These are phyloP conservation scores for Helicolenus hilgendorfi DNA, from an alignment of 2,797 vertebrate species.

Conservation along the genomic window DNA sequence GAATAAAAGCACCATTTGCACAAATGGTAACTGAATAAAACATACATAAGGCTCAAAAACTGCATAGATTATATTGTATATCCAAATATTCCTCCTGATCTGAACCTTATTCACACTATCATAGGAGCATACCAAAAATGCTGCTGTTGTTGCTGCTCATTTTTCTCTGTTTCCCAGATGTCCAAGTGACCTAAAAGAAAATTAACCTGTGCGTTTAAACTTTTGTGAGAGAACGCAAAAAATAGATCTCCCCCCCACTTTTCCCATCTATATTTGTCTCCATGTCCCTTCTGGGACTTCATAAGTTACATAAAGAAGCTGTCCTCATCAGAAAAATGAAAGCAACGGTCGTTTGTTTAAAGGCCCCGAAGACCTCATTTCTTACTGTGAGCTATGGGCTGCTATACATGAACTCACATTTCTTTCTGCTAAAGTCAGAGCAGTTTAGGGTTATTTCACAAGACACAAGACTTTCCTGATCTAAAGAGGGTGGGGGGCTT, in stretches of 20 bases:
- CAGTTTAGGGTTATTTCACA: slow-evolving; percentile 7
- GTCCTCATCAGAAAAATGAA: slow-evolving; percentile 8
- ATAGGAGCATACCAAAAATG: not conserved
- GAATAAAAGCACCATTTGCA: not conserved
- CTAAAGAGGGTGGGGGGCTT: not conserved
- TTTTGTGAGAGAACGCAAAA: not conserved
- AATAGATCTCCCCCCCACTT: not conserved
- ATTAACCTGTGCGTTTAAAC: not conserved
- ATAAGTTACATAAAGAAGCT: not conserved
- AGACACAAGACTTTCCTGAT: not conserved
- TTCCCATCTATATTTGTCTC: not conserved
- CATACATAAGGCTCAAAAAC: not conserved
- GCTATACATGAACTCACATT: not conserved
- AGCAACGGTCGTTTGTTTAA: slow-evolving; percentile 29
- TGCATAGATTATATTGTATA: not conserved
- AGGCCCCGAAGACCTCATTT: slow-evolving; percentile 27
- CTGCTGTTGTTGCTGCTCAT: not conserved
- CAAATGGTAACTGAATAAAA: not conserved
- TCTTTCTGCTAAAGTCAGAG: not conserved
- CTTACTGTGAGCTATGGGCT: slow-evolving; percentile 24
- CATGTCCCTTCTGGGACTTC: not conserved
- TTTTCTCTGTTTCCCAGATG: not conserved
- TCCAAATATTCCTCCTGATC: not conserved
- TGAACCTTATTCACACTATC: not conserved
- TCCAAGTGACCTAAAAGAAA: not conserved